Evolutionary conservation across 1,140 invertebrate genomes (phyloP), one percentile per base, ranked within the genome.

Genomic region (Elymnias hypermnestra): DNA sequence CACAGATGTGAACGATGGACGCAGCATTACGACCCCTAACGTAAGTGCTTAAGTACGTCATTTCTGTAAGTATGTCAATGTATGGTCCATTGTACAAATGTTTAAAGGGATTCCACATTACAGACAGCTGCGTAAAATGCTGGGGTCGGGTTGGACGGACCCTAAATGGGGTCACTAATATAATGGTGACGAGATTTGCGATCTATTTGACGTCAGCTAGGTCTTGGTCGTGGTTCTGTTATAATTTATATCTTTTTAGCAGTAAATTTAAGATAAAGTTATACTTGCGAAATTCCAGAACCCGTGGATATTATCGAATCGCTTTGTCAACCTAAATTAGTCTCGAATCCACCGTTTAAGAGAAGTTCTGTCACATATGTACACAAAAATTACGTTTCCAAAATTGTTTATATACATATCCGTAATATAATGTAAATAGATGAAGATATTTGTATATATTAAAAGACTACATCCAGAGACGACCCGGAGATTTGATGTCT

Each of bases 91-190:
- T 29, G 26, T 29, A 29, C 26, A 29, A 29, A 29, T 36, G 36
- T 37, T 31, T 19, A 29, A 5, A 41, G 50, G 50, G 50, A 43
- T 43, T 43, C 36, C 26, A 37, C 31, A 22, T 51, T 37, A 22
- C 41, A 33, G 48, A 51, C 48, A 53, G 50, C 50, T 53, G 50
- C 42, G 50, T 53, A 36, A 36, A 31, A 39, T 23, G 19, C 19
- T 39, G 25, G 36, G 45, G 45, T 40, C 36, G 45, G 45, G 12
- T 40, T 23, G 25, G 19, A 43, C 5, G 19, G 18, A 39, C 45
- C 45, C 37, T 13, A 47, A 48, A 41, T 41, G 38, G 29, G 37
- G 29, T 41, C 38, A 19, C 21, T 35, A 40, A 41, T 41, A 48
- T 48, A 41, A 41, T 48, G 17, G 36, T 46, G 37, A 48, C 37